Percentiles rank a stretch among this genome's conserved stretches.
phyloP scores from a whole-genome alignment of 2,113 vertebrate genomes.

The Tapirus terrestris region DNA sequence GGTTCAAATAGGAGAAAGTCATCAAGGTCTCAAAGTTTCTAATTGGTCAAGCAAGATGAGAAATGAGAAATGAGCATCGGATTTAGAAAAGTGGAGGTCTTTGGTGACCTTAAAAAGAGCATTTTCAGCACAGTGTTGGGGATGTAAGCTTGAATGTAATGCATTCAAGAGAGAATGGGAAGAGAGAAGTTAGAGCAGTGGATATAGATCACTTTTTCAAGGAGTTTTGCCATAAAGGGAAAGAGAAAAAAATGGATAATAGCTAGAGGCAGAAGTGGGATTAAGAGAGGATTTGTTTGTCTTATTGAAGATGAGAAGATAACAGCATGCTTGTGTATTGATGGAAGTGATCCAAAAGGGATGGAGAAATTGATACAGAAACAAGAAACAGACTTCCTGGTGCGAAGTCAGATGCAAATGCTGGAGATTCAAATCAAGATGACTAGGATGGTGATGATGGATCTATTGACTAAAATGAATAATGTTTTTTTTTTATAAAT shows the following conservation, averaged over 20 bases:
- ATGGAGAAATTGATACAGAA: not conserved
- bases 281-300: not conserved
- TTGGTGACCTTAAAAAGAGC: not conserved
- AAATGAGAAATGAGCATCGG: not conserved
- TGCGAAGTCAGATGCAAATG: not conserved
- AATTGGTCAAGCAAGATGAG: not conserved
- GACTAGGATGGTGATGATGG: not conserved
- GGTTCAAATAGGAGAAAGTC: not conserved
- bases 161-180: not conserved
- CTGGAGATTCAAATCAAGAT: not conserved
- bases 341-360: not conserved
- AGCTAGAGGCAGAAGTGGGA: not conserved
- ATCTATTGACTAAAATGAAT: not conserved
- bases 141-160: not conserved
- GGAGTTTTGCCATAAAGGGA: not conserved
- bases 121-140: not conserved
- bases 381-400: not conserved
- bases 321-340: not conserved
- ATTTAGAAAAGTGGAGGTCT: not conserved
- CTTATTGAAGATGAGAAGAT: not conserved
- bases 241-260: not conserved
- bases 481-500: no score
- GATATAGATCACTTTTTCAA: not conserved
- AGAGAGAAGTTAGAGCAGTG: not conserved
- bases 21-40: not conserved